These are phyloP conservation scores for Limanda limanda DNA, from an alignment of 2,113 vertebrate species.

Conservation along the genomic window DNA sequence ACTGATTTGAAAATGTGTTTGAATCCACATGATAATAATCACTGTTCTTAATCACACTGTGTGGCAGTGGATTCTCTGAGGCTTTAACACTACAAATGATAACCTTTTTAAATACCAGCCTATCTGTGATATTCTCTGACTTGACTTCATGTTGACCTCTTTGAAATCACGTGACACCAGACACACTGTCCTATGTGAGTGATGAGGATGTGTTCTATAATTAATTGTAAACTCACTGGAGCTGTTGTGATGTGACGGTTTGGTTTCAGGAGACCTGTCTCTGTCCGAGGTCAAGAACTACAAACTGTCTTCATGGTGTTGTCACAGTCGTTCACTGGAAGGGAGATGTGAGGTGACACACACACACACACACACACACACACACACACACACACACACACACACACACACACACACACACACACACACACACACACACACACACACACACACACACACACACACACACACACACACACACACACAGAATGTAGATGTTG, in stretches of 20 bases:
- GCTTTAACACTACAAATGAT: too few species aligned
- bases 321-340: constrained; percentile 4
- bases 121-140: not conserved
- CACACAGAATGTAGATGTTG: too few species aligned
- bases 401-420: constrained; percentile 14
- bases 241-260: too few species aligned
- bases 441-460: constrained; percentile 1
- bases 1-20: too few species aligned
- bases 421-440: constrained; percentile 30
- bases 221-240: not conserved
- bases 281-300: constrained; percentile 5
- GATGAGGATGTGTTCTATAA: not conserved
- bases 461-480: constrained; percentile 28
- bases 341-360: constrained; percentile 26
- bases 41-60: too few species aligned
- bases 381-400: constrained; percentile 28
- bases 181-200: not conserved
- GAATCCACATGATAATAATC: too few species aligned
- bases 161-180: not conserved
- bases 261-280: too few species aligned
- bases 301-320: constrained; percentile 31
- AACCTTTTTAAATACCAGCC: not conserved
- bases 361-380: constrained; percentile 18
- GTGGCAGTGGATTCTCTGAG: too few species aligned
- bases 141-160: not conserved